phyloP scores from a whole-genome alignment of 1,140 invertebrate species.

The Melipona quadrifasciata region DNA sequence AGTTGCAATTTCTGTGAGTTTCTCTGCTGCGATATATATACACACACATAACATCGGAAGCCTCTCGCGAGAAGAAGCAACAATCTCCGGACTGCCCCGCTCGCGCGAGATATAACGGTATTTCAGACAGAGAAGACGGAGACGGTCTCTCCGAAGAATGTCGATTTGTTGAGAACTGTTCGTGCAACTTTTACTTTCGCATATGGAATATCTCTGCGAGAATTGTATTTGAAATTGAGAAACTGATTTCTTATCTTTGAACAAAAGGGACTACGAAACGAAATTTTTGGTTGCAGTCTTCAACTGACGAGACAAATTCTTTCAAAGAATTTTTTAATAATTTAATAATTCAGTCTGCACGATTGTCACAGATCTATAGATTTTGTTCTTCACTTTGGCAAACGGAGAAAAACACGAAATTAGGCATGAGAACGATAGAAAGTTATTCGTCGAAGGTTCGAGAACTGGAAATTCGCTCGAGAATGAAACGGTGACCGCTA shows the following conservation, averaged over 20 bases:
- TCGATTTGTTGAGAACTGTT: not conserved
- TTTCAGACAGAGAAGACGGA: conserved; percentile 4
- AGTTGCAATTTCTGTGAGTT: conserved; percentile 61
- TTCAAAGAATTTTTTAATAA: too few relatives aligned
- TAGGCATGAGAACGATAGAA: not conserved
- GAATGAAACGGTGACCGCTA: not conserved
- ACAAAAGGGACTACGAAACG: accelerated
- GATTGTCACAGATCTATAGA: too few relatives aligned
- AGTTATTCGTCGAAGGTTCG: too few relatives aligned
- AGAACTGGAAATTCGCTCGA: not conserved
- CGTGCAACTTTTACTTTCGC: not conserved
- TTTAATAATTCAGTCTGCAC: too few relatives aligned
- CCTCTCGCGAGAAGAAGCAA: conserved; percentile 56
- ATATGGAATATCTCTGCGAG: not conserved
- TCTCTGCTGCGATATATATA: conserved; percentile 54
- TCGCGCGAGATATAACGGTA: conserved; percentile 30
- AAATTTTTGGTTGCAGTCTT: not conserved
- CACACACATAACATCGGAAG: conserved; percentile 41
- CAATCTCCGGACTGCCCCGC: conserved; percentile 19
- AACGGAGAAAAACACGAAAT: too few relatives aligned
- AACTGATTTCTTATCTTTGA: too few relatives aligned
- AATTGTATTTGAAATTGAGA: too few relatives aligned
- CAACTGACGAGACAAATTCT: not conserved
- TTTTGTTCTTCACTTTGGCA: too few relatives aligned
- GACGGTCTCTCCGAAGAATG: not conserved